Percentiles rank a stretch among this genome's conserved stretches.
Evolutionary conservation across 2,113 vertebrate genomes (phyloP).

Genomic region (Chitala chitala): DNA sequence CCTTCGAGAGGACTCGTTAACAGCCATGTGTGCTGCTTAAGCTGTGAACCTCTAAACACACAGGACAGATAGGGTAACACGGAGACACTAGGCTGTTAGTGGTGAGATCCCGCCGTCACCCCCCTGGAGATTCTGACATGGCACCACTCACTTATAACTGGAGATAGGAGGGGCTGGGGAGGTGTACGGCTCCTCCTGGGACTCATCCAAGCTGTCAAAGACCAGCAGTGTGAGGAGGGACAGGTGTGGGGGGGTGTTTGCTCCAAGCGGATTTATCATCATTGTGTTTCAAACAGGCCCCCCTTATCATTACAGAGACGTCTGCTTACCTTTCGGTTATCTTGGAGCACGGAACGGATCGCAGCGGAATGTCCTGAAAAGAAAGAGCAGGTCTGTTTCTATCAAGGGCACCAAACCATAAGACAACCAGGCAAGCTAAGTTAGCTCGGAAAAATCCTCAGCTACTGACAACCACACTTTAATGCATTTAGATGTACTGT

Average conservation of each 20-base stretch:
- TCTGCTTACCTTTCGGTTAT: slow-evolving; percentile 73
- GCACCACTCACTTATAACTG: slow-evolving; percentile 69
- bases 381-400: slow-evolving; percentile 11
- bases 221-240: slow-evolving; percentile 47
- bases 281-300: not conserved
- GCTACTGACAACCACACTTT: not conserved
- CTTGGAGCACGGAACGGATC: slow-evolving; percentile 55
- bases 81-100: slow-evolving; percentile 33
- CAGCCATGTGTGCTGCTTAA: slow-evolving; percentile 10
- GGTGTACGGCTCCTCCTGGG: slow-evolving; percentile 59
- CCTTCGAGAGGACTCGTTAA: slow-evolving; percentile 31
- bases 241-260: slow-evolving; percentile 30
- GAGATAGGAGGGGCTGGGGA: slow-evolving; percentile 57
- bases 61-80: slow-evolving; percentile 20
- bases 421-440: not conserved
- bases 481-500: not conserved
- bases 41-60: not conserved
- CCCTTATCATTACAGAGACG: not conserved
- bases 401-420: not conserved
- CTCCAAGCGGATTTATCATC: too few species aligned
- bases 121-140: slow-evolving; percentile 3
- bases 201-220: slow-evolving; percentile 66
- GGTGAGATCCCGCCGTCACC: slow-evolving; percentile 19
- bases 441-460: not conserved
- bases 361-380: slow-evolving; percentile 78